Conservation (phyloP, 2,113 vertebrate genomes). For the Zonotrichia leucophrys region DNA sequence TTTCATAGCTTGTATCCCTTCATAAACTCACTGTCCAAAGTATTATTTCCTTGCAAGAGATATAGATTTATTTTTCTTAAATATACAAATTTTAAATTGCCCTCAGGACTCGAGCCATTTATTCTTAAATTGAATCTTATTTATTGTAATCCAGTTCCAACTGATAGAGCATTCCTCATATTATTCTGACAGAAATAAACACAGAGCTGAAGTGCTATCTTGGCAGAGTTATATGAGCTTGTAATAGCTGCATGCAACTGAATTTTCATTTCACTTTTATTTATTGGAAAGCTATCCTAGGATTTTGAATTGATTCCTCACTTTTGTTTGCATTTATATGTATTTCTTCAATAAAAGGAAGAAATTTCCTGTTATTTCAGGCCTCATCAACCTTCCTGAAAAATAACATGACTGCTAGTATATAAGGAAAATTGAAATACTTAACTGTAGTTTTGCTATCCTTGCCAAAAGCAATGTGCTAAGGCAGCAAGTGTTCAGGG, state of each 20-base stretch:
- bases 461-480: background rate
- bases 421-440: background rate
- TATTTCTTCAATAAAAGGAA: background rate
- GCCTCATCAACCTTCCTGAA: constrained; percentile 1
- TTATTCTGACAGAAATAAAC: constrained; percentile 40
- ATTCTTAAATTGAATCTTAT: constrained; percentile 46
- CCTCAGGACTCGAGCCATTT: constrained; percentile 23
- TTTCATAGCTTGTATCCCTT: constrained; percentile 17
- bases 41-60: background rate
- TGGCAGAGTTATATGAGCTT: background rate
- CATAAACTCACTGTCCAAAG: constrained; percentile 13
- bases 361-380: constrained; percentile 27
- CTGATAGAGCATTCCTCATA: constrained; percentile 12
- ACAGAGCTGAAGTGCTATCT: background rate
- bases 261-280: background rate
- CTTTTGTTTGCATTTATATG: constrained; percentile 35
- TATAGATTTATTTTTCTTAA: constrained; percentile 44
- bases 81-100: constrained; percentile 48
- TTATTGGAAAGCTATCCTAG: background rate
- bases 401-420: background rate
- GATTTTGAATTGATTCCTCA: constrained; percentile 22
- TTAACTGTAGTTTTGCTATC: background rate
- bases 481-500: background rate
- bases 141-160: constrained; percentile 43
- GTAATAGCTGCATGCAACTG: background rate